Evolutionary conservation across 1,140 invertebrate species (phyloP).

Genomic region (Panagrolaimus sp.): DNA sequence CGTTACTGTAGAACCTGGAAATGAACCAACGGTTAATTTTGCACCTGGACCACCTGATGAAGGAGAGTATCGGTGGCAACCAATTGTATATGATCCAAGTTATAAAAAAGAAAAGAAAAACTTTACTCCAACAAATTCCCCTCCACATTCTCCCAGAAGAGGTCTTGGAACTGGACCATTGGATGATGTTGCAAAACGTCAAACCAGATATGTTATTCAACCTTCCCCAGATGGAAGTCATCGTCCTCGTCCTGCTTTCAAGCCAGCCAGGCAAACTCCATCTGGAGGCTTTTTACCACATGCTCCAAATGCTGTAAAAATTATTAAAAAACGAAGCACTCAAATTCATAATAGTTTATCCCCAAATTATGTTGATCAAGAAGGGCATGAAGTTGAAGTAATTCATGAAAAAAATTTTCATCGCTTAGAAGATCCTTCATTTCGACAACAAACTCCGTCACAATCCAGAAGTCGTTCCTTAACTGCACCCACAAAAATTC

Average conservation of each 20-base stretch:
- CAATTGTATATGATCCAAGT: constrained; percentile 46
- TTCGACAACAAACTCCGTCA: neutral
- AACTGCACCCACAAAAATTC: neutral
- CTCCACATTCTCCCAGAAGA: constrained; percentile 45
- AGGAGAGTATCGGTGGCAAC: constrained; percentile 44
- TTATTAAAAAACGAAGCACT: constrained; percentile 43
- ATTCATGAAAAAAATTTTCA: constrained; percentile 49
- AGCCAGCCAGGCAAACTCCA: constrained; percentile 40
- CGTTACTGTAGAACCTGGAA: constrained; percentile 32
- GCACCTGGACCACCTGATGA: constrained; percentile 20
- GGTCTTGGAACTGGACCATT: constrained; percentile 44
- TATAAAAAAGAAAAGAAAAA: constrained; percentile 52
- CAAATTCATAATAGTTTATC: constrained; percentile 32
- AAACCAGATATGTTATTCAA: constrained; percentile 47
- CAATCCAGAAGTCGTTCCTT: neutral
- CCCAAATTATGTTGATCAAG: constrained; percentile 25
- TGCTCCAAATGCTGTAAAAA: constrained; percentile 56
- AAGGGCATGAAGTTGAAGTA: constrained; percentile 40
- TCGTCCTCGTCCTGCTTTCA: constrained; percentile 52
- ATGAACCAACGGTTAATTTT: constrained; percentile 26
- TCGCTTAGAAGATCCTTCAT: constrained; percentile 21
- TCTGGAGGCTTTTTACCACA: constrained; percentile 55
- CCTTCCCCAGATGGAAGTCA: constrained; percentile 57
- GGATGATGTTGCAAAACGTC: constrained; percentile 51
- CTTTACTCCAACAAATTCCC: constrained; percentile 53